A percentile compares a stretch with the other conserved stretches of the same genome.
Conservation (phyloP, 2,888 invertebrate genomes). For the Diplazon laetatorius region DNA sequence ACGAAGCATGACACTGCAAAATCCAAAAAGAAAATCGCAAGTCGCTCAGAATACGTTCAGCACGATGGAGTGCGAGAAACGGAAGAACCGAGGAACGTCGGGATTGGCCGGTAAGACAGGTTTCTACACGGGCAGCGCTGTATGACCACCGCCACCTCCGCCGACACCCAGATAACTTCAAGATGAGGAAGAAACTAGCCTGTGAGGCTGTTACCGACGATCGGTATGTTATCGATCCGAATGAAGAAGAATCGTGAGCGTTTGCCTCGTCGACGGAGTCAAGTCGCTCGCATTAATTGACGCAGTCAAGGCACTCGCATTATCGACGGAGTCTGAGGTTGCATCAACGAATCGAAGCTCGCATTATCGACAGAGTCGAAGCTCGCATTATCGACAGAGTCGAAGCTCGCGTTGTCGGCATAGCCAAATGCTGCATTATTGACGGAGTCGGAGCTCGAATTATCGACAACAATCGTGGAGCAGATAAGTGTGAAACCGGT, state of each 20-base stretch:
- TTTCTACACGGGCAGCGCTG: constrained; percentile 80
- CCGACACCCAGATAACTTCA: constrained; percentile 79
- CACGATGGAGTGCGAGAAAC: constrained; percentile 79
- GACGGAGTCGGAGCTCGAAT: too few species aligned
- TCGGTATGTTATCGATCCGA: too few species aligned
- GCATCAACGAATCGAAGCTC: not conserved
- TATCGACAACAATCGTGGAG: not conserved
- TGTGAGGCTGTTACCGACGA: constrained; percentile 63
- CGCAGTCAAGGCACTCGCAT: too few species aligned
- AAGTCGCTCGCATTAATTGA: too few species aligned
- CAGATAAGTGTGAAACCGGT: constrained; percentile 10
- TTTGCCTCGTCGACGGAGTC: too few species aligned
- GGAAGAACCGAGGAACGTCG: constrained; percentile 72
- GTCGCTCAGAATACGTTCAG: constrained; percentile 81
- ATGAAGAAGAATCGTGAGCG: too few species aligned
- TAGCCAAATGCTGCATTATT: not conserved
- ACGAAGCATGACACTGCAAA: constrained; percentile 81
- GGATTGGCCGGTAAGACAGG: constrained; percentile 72
- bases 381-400: not conserved
- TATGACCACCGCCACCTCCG: constrained; percentile 81
- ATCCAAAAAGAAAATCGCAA: constrained; percentile 79
- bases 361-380: not conserved
- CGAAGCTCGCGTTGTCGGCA: not conserved
- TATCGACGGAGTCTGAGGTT: not conserved
- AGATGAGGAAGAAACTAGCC: constrained; percentile 77